Base-by-base conservation (phyloP, 2,888 invertebrate genomes). In the Chalcis sispes region DNA sequence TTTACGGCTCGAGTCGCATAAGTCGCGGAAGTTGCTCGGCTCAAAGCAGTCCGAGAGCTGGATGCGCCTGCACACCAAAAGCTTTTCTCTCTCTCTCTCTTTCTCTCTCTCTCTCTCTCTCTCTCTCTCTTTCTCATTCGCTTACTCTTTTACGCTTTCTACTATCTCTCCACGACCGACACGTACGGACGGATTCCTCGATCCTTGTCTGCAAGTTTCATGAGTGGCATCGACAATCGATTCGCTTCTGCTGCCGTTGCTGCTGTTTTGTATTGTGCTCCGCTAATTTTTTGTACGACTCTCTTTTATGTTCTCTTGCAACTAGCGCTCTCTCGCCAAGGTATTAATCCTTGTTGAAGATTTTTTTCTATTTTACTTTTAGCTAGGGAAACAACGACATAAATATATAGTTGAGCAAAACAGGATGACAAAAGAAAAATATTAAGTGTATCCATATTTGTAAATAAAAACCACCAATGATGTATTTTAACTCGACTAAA, bases 151-250 rank as follows among this genome's bases (percentile, higher is more conserved):
- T 36, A 23, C 13, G 8, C 61, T 42, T 29, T 56, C 29, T 56
- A 4, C 23, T 23, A n/a, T 23, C 20, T n/a, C n/a, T 42, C 56
- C 15, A 2, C n/a, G 32, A 13, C 32, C 20, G 48, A 64, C 65
- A 59, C 59, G 58, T 59, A 65, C 56, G 69, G 64, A 62, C 61
- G 48, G 66, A 76, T 70, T 70, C 71, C 46, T 70, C 66, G 65
- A 65, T 66, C 61, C 70, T 70, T 48, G 70, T 65, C 73, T 73
- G 61, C 46, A 18, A 71, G 65, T 48, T 72, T 67, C 75, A 69
- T 58, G 75, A 75, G 75, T 78, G 52, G 77, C 75, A 78, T 75
- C 65, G 70, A 61, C 75, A 75, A 78, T 78, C 70, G 69, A 75
- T 72, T 73, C 58, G 64, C 32, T 46, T 8, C 32, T 27, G 40